Percentiles rank a stretch among this genome's conserved stretches.
Evolutionary conservation across 2,888 invertebrate genomes (phyloP).

Genomic region (Acrobeloides nanus): DNA sequence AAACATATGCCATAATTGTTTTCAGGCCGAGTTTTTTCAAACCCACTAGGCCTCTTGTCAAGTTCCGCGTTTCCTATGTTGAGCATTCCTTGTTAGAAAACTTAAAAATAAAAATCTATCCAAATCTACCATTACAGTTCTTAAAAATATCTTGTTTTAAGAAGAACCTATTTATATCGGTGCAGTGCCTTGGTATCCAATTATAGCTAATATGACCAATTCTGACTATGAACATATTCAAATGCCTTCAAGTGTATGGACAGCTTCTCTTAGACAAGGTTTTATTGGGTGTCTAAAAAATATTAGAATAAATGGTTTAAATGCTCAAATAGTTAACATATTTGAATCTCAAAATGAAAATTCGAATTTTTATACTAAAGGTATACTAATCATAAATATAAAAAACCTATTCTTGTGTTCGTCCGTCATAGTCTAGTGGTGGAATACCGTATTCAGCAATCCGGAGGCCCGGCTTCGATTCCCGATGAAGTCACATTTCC

Average conservation of each 20-base stretch:
- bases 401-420: too few species aligned
- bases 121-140: not conserved
- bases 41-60: too few species aligned
- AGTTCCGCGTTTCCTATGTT: too few species aligned
- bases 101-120: not conserved
- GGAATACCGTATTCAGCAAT: too few species aligned
- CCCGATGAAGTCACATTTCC: too few species aligned
- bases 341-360: slow-evolving; percentile 25
- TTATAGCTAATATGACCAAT: not conserved
- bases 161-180: slow-evolving; percentile 40
- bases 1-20: too few species aligned
- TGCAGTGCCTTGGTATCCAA: slow-evolving; percentile 27
- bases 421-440: too few species aligned
- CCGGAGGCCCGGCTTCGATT: too few species aligned
- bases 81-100: too few species aligned
- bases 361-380: slow-evolving; percentile 1
- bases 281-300: slow-evolving; percentile 50
- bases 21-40: too few species aligned
- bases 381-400: too few species aligned
- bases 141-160: slow-evolving; percentile 8
- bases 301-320: slow-evolving; percentile 49
- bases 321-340: slow-evolving; percentile 41
- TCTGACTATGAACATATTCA: slow-evolving; percentile 3
- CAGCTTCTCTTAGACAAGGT: slow-evolving; percentile 28
- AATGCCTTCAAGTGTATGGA: slow-evolving; percentile 27